phyloP scores from a whole-genome alignment of 1,140 invertebrate species.

The Microvelia longipes region DNA sequence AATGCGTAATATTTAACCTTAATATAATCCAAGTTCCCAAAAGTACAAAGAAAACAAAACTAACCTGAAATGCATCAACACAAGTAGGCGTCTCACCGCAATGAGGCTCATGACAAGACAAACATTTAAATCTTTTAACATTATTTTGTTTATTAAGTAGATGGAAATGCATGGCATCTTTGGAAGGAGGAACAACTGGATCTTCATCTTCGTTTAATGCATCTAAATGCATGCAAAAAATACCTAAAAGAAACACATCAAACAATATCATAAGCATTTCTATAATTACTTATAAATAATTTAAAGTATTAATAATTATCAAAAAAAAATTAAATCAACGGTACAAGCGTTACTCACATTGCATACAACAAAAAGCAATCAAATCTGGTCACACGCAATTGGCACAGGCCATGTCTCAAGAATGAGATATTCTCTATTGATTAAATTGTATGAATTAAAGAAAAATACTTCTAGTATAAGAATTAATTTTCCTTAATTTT shows the following conservation, averaged over 20 bases:
- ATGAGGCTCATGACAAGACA: slow-evolving; percentile 22
- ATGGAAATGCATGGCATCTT: background rate
- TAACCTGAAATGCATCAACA: slow-evolving; percentile 18
- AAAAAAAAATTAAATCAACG: too few species aligned
- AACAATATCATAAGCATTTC: background rate
- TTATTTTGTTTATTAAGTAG: background rate
- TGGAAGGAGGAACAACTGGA: background rate
- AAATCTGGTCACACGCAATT: too few species aligned
- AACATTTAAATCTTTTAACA: slow-evolving; percentile 21
- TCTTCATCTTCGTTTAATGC: background rate
- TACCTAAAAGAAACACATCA: background rate
- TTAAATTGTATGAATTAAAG: too few species aligned
- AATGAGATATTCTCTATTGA: too few species aligned
- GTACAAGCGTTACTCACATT: too few species aligned
- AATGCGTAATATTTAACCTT: background rate
- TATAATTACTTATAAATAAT: too few species aligned
- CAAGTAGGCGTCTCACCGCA: slow-evolving; percentile 19
- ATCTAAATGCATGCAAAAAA: background rate
- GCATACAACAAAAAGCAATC: too few species aligned
- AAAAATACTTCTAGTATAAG: too few species aligned
- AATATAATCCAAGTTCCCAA: background rate
- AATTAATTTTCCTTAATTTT: too few species aligned
- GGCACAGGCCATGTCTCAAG: too few species aligned
- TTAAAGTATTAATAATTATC: too few species aligned
- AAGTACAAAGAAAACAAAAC: background rate